Percentiles rank a stretch among this genome's conserved stretches.
Evolutionary conservation across 2,888 invertebrate species (phyloP).

Genomic region (Noctuana brunneofusca): DNA sequence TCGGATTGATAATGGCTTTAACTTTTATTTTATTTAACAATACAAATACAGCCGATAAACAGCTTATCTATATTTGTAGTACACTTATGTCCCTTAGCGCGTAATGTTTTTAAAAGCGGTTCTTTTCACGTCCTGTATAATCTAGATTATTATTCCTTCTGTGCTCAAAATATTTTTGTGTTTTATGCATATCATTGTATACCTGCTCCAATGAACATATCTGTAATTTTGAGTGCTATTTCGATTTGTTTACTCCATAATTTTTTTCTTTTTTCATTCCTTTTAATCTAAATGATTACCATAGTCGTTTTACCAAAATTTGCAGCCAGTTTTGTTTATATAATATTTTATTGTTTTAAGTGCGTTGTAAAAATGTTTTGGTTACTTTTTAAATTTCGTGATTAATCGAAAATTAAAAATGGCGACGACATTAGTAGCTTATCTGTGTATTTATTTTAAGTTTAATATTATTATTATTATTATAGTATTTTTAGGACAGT

Average conservation of each 20-base stretch:
- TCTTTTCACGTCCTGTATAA: slow-evolving; percentile 22
- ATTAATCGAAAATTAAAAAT: slow-evolving; percentile 5
- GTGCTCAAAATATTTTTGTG: slow-evolving; percentile 52
- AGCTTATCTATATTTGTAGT: no score
- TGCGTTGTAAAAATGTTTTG: slow-evolving; percentile 37
- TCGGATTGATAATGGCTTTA: no score
- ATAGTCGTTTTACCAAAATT: slow-evolving; percentile 60
- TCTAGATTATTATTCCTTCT: slow-evolving; percentile 44
- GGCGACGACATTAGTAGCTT: background rate
- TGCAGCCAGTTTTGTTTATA: slow-evolving; percentile 65
- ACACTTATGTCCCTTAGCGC: no score
- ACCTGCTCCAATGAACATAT: slow-evolving; percentile 34
- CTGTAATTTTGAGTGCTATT: slow-evolving; percentile 30
- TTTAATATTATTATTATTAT: slow-evolving; percentile 40
- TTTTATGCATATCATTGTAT: slow-evolving; percentile 41
- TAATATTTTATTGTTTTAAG: slow-evolving; percentile 37
- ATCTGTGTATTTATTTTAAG: slow-evolving; percentile 39
- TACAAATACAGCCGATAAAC: background rate
- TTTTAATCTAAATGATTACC: slow-evolving; percentile 50
- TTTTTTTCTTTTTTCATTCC: slow-evolving; percentile 46
- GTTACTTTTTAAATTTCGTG: slow-evolving; percentile 21
- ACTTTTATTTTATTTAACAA: background rate
- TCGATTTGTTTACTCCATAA: slow-evolving; percentile 31
- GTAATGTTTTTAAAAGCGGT: background rate
- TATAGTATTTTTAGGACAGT: slow-evolving; percentile 37